Percentiles rank a stretch among this genome's conserved stretches.
phyloP scores from a whole-genome alignment of 2,113 vertebrate genomes.

The Calidris pugnax region DNA sequence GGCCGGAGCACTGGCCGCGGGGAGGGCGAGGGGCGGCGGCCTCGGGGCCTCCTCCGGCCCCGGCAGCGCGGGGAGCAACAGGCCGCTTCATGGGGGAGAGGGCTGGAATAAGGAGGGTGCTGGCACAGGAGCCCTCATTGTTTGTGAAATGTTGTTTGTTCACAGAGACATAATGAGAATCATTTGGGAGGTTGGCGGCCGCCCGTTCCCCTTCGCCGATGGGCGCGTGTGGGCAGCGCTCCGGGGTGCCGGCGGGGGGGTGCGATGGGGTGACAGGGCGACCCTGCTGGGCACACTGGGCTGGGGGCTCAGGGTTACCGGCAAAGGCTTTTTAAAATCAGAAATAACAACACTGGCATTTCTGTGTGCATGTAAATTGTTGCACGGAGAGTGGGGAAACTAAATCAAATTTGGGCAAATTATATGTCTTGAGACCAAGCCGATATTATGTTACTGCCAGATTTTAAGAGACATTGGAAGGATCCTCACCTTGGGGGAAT shows the following conservation, averaged over 20 bases:
- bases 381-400: fast-evolving
- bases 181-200: not conserved
- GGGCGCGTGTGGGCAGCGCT: not conserved
- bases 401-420: not conserved
- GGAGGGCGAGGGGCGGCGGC: too few relatives aligned
- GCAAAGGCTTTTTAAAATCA: not conserved
- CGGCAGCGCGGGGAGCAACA: not conserved
- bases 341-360: not conserved
- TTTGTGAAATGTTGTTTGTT: not conserved
- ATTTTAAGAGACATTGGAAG: not conserved
- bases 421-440: not conserved
- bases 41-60: too few relatives aligned
- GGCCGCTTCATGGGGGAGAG: not conserved
- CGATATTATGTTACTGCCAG: not conserved
- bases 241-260: fast-evolving
- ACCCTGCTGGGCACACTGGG: not conserved
- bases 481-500: not conserved
- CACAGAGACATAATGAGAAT: not conserved
- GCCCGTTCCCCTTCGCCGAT: not conserved
- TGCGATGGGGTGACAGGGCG: not conserved
- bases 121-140: not conserved
- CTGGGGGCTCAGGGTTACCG: not conserved
- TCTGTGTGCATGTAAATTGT: not conserved
- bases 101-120: not conserved
- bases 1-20: not conserved